Conservation (phyloP, 1,140 invertebrate genomes). For the Pseudomyrmex flavicornis region DNA sequence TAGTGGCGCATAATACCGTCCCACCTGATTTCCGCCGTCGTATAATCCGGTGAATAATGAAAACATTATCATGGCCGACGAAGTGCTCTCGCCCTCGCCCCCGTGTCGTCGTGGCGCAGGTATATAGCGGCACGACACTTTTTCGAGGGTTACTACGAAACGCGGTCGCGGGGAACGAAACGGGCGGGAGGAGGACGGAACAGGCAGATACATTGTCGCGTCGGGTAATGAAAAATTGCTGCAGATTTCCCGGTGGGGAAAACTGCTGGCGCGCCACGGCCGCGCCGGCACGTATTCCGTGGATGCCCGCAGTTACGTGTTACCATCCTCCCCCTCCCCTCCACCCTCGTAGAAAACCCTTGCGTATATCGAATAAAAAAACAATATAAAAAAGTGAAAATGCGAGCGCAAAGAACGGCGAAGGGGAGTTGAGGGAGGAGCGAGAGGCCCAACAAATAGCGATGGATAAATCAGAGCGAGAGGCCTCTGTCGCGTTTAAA, state of each 20-base stretch:
- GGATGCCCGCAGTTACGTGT: constrained; percentile 44
- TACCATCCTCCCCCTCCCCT: constrained; percentile 2
- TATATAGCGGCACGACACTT: constrained; percentile 59
- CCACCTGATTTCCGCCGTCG: constrained; percentile 69
- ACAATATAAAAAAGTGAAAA: constrained; percentile 42
- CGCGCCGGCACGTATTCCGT: constrained; percentile 36
- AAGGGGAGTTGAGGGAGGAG: neutral
- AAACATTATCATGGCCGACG: constrained; percentile 72
- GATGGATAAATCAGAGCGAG: constrained; percentile 66
- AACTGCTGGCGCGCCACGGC: constrained; percentile 56
- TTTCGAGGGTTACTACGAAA: constrained; percentile 42
- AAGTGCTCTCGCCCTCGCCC: constrained; percentile 52
- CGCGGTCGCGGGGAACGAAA: neutral
- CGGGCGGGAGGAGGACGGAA: constrained; percentile 24
- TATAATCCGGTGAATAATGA: constrained; percentile 77
- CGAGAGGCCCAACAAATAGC: constrained; percentile 61
- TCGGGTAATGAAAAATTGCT: constrained; percentile 76
- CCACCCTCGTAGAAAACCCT: neutral
- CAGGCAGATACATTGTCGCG: constrained; percentile 73
- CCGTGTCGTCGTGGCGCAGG: constrained; percentile 44
- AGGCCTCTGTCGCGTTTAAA: constrained; percentile 48
- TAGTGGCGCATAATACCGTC: constrained; percentile 66
- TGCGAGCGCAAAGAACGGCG: constrained; percentile 37
- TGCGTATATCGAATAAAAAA: constrained; percentile 18
- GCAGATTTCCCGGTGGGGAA: constrained; percentile 73